phyloP scores from a whole-genome alignment of 2,113 vertebrate species.

The Petroica traversi region DNA sequence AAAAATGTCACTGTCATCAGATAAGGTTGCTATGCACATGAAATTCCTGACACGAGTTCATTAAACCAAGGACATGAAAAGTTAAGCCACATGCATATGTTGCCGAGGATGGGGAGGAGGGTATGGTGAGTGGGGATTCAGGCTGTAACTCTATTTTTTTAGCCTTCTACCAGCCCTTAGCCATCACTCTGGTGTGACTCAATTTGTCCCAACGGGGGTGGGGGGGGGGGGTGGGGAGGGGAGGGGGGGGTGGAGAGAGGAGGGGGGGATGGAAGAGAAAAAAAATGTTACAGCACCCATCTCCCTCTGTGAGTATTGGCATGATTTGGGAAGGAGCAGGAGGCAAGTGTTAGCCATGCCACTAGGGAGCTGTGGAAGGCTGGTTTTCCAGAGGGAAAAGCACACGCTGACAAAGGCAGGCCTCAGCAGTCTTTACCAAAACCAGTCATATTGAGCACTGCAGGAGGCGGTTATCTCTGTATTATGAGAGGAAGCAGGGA shows the following conservation, averaged over 20 bases:
- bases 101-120: not conserved
- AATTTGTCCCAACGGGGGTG: not conserved
- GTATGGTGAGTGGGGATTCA: not conserved
- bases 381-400: not conserved
- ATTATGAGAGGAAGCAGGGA: not conserved
- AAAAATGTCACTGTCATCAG: slow-evolving; percentile 35
- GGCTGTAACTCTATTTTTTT: not conserved
- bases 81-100: not conserved
- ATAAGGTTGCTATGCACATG: slow-evolving; percentile 46
- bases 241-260: fast-evolving
- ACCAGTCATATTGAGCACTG: not conserved
- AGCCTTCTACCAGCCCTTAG: not conserved
- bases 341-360: not conserved
- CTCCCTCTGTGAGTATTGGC: not conserved
- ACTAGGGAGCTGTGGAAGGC: fast-evolving
- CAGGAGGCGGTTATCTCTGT: not conserved
- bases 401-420: not conserved
- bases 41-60: slow-evolving; percentile 27
- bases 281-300: not conserved
- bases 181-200: not conserved
- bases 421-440: not conserved
- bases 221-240: too few species aligned
- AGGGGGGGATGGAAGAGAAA: too few species aligned
- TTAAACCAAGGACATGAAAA: slow-evolving; percentile 7
- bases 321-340: not conserved